Conservation (phyloP, 2,113 vertebrate species). For the Calcarius ornatus region DNA sequence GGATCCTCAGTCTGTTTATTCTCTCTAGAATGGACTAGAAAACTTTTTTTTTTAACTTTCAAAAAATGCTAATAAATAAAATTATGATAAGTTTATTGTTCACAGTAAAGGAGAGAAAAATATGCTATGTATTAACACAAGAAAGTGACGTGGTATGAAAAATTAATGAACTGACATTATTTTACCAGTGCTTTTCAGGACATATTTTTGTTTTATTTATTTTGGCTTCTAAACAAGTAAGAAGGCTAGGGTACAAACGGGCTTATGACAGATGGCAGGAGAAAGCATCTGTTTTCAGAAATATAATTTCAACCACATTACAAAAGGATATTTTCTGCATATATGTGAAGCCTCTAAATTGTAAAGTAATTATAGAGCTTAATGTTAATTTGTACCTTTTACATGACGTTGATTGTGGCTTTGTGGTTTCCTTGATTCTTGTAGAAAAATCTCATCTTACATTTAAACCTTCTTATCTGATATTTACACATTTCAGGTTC, state of each 20-base stretch:
- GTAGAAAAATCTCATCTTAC: constrained; percentile 13
- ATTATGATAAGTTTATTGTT: neutral
- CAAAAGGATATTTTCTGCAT: constrained; percentile 20
- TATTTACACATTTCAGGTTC: neutral
- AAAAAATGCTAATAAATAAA: neutral
- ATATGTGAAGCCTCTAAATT: constrained; percentile 11
- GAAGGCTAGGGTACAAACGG: neutral
- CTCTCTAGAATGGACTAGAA: neutral
- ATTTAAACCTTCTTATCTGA: neutral
- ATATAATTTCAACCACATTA: neutral
- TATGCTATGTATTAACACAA: neutral
- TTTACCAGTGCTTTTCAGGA: neutral
- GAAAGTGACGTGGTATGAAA: neutral
- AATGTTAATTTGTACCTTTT: constrained; percentile 53
- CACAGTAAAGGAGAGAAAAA: neutral
- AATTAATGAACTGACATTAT: constrained; percentile 33
- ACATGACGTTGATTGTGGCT: constrained; percentile 40
- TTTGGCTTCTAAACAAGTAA: constrained; percentile 28
- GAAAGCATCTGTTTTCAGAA: constrained; percentile 56
- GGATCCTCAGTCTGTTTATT: neutral
- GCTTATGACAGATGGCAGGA: neutral
- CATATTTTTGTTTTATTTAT: constrained; percentile 53
- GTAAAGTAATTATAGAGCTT: constrained; percentile 49
- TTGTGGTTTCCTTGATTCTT: constrained; percentile 48
- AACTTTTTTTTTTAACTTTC: neutral